These are phyloP conservation scores for Oreochromis aureus DNA, from an alignment of 2,113 vertebrate genomes.

Conservation along the genomic window DNA sequence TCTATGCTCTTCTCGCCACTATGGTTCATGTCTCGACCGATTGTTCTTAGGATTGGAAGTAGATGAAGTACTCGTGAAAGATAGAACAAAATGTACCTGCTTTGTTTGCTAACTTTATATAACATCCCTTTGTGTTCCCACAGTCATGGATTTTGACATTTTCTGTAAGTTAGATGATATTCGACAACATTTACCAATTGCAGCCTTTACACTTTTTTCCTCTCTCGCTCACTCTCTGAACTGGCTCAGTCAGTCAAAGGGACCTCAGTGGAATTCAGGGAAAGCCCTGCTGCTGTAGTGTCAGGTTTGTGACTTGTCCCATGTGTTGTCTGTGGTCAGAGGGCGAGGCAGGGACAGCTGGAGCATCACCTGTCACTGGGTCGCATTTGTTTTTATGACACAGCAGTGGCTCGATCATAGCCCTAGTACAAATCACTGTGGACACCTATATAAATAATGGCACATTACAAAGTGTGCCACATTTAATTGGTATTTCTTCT, in stretches of 20 bases:
- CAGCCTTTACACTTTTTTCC: background rate
- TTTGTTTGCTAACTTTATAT: background rate
- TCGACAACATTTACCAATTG: background rate
- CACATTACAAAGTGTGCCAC: background rate
- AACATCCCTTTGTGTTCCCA: background rate
- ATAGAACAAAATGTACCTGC: background rate
- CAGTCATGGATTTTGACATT: background rate
- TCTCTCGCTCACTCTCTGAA: background rate
- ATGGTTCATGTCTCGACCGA: slow-evolving; percentile 10
- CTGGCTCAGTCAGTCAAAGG: background rate
- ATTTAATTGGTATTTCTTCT: background rate
- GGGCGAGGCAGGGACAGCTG: slow-evolving; percentile 54
- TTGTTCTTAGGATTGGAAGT: background rate
- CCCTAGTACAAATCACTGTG: background rate
- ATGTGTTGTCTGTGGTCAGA: slow-evolving; percentile 55
- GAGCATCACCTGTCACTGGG: slow-evolving; percentile 55
- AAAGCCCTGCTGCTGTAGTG: slow-evolving; percentile 1
- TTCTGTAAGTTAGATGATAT: background rate
- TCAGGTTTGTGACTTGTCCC: slow-evolving; percentile 28
- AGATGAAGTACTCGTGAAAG: background rate
- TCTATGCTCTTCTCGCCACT: slow-evolving; percentile 24
- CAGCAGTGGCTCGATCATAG: background rate
- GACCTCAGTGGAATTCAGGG: background rate
- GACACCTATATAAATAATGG: background rate
- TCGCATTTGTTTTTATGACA: slow-evolving; percentile 43